Conservation (phyloP, 2,797 vertebrate species). For the Squalus acanthias region DNA sequence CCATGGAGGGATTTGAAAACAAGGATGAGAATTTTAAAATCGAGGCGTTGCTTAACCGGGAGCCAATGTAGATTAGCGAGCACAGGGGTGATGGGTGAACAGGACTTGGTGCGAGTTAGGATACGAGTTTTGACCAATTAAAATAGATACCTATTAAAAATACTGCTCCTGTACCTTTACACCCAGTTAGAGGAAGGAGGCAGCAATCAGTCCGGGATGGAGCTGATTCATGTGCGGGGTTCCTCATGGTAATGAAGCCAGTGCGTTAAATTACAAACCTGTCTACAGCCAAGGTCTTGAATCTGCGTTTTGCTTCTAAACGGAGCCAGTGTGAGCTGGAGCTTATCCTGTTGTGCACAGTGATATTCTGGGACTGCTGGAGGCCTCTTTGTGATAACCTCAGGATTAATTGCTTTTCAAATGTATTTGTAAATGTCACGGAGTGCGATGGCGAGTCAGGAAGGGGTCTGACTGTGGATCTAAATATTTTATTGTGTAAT, state of each 20-base stretch:
- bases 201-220: background rate
- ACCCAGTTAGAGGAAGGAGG: background rate
- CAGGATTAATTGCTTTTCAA: slow-evolving; percentile 37
- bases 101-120: no score
- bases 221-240: background rate
- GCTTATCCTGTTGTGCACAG: background rate
- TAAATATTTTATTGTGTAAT: slow-evolving; percentile 36
- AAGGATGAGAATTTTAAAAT: no score
- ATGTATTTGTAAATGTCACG: slow-evolving; percentile 33
- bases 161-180: background rate
- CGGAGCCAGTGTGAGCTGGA: background rate
- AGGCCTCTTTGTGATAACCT: slow-evolving; percentile 8
- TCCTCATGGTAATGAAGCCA: background rate
- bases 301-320: background rate
- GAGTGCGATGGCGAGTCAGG: background rate
- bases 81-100: no score
- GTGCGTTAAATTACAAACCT: background rate
- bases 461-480: slow-evolving; percentile 14
- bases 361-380: slow-evolving; percentile 30
- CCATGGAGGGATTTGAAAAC: no score
- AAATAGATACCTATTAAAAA: background rate
- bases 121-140: no score
- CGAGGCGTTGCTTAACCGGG: no score
- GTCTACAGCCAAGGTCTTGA: background rate
- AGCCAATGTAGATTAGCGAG: no score